Evolutionary conservation across 2,888 invertebrate genomes (phyloP), one percentile per base, ranked within the genome.

Genomic region (Watsonalla binaria): DNA sequence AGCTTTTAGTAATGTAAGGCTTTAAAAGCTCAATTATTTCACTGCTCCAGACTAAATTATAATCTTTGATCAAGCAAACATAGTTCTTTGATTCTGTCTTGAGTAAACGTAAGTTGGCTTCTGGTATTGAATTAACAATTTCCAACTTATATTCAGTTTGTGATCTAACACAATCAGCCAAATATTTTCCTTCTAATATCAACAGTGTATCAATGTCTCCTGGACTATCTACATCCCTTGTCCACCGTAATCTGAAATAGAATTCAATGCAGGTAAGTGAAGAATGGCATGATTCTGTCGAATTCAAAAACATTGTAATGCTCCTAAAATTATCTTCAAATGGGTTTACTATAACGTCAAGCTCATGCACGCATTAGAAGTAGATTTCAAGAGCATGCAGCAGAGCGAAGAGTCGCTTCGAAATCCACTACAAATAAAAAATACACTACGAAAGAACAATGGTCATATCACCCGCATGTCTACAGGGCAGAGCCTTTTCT

Each of bases 171-270:
- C 76, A 81, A 48, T 88, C 78, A 52, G 77, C 71, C 34, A 90
- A 71, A 57, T 81, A 84, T 72, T 78, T 81, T 13, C 91, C 90
- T 75, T 91, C 90, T 48, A 90, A 66, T 56, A 91, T 68, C 11
- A 84, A 60, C 15, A 91, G 69, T 7, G 68, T 76, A n/a, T 82
- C 72, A 51, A 87, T 76, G 49, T 68, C 59, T 34, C 70, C 57
- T 39, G 79, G 75, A 47, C 59, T 52, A 55, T 72, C 63, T 6
- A 68, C 13, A 7, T 71, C 57, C 42, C 60, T 65, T 51, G 73
- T 62, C 80, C 89, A 84, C 54, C 70, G 59, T 56, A 89, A 74
- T 52, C 91, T 90, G 78, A 49, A 85, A 73, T 35, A 47, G 6
- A 9, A 37, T 37, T 8, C 9, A 15, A 13, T 15, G n/a, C 6